Evolutionary conservation across 2,113 vertebrate genomes (phyloP), one percentile per base, ranked within the genome.

Genomic region (Melanerpes formicivorus): DNA sequence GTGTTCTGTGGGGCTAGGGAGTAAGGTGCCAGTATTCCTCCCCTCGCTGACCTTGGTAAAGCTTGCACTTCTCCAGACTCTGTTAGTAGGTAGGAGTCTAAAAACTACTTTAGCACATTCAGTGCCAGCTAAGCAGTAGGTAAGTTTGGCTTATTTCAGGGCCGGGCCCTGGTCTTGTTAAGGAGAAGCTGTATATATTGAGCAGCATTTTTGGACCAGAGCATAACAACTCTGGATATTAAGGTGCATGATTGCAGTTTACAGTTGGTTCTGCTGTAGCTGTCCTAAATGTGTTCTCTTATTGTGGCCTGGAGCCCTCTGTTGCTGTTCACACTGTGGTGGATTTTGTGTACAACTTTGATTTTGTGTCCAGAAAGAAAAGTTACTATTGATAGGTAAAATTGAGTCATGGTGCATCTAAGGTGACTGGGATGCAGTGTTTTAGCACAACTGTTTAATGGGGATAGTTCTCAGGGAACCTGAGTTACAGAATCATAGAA

Each of bases 141-240:
- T 54, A 67, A 42, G 32, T 58, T 85, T 67, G 82, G 78, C 70
- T 90, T 73, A 19, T 66, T 83, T 71, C 52, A 14, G 84, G 89
- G 42, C n/a, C n/a, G n/a, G n/a, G n/a, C 48, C 78, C 56, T 80
- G 76, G 74, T 85, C 72, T 85, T 69, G 62, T 91, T 77, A 77
- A 86, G 82, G 48, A 84, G 69, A 80, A 72, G 40, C 29, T 58
- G 27, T 54, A 32, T 74, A 78, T 58, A 74, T 67, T 34, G 62
- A 90, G 32, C 48, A 84, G 77, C 63, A 81, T 95, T 96, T 87
- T 96, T 83, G 71, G 64, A 77, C 17, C 30, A 58, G 52, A 82
- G 48, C 42, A 19, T 62, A 69, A 62, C 67, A 85, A 58, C 14
- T 56, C 56, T 40, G 60, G 58, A 23, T 91, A 80, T 85, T 80